Conservation (phyloP, 53 echinoderm and acorn worm species). For the Temnopleurus reevesii region DNA sequence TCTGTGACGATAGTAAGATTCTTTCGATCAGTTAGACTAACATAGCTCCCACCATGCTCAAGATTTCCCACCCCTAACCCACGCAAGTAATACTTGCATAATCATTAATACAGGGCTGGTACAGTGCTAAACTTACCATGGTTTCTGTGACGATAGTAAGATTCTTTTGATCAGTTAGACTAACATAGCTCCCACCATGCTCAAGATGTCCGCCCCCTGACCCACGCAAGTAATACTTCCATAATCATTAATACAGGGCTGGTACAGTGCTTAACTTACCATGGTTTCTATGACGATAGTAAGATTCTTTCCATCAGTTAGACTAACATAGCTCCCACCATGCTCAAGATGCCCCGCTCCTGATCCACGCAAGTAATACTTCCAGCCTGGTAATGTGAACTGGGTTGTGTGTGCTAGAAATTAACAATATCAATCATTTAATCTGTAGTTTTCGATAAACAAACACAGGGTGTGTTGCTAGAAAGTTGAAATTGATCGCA, state of each 20-base stretch:
- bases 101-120: too few species aligned
- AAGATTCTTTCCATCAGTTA: constrained; percentile 77
- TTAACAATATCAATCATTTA: too few species aligned
- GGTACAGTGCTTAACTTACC: too few species aligned
- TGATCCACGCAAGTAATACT: constrained; percentile 74
- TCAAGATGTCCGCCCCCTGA: constrained; percentile 82
- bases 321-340: constrained; percentile 90
- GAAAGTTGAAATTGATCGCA: too few species aligned
- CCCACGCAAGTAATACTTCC: constrained; percentile 81
- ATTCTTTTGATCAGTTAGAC: constrained; percentile 74
- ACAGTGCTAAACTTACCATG: constrained; percentile 90
- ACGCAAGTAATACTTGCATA: constrained; percentile 87
- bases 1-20: constrained; percentile 91
- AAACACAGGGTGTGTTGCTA: too few species aligned
- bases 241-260: too few species aligned
- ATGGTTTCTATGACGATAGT: constrained; percentile 98
- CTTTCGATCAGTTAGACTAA: constrained; percentile 76
- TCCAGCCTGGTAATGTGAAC: constrained; percentile 89
- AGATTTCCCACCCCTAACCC: constrained; percentile 79
- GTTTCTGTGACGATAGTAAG: constrained; percentile 97
- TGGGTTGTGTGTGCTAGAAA: constrained; percentile 96
- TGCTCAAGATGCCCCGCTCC: constrained; percentile 85
- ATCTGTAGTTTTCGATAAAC: too few species aligned
- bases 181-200: constrained; percentile 91
- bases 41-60: constrained; percentile 91